Evolutionary conservation across 2,113 vertebrate species (phyloP).

Genomic region (Nesoenas mayeri): DNA sequence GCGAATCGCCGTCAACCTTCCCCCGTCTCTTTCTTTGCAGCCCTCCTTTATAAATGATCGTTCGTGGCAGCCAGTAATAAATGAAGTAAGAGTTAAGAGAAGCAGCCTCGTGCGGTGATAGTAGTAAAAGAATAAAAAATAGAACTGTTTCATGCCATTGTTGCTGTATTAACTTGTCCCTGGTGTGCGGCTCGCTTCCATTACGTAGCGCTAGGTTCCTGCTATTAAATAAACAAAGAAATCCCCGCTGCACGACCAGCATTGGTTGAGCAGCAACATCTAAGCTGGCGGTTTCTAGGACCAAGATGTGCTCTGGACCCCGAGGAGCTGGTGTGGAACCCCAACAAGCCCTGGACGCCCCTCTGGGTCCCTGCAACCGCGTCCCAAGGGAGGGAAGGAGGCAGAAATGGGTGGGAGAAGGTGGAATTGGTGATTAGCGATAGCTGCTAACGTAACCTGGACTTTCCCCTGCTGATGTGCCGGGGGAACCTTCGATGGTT

Average conservation of each 20-base stretch:
- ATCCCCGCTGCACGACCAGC: neutral
- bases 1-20: fast-evolving
- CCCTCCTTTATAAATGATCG: neutral
- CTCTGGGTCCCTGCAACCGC: neutral
- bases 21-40: neutral
- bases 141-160: neutral
- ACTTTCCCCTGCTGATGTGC: fast-evolving
- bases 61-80: neutral
- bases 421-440: neutral
- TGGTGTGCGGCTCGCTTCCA: neutral
- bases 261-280: neutral
- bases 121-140: neutral
- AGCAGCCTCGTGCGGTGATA: neutral
- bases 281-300: neutral
- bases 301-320: neutral
- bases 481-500: neutral
- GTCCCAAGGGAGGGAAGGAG: neutral
- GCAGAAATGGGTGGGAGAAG: neutral
- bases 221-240: neutral
- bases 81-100: neutral
- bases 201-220: neutral
- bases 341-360: neutral
- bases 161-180: neutral
- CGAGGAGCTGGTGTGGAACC: neutral
- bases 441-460: neutral